phyloP scores from a whole-genome alignment of 2,113 vertebrate species.

The Choloepus hoffmanni region DNA sequence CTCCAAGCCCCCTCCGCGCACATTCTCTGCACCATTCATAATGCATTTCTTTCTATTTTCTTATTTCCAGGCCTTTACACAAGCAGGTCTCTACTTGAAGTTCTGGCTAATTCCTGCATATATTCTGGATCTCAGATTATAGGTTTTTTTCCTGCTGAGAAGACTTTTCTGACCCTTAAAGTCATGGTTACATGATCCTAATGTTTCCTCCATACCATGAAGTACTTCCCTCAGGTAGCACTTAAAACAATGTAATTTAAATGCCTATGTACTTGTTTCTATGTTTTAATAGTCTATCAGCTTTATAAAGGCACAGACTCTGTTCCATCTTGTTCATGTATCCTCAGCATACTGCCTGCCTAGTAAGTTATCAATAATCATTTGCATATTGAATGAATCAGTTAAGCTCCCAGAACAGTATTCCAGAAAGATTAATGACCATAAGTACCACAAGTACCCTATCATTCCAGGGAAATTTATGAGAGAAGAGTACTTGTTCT shows the following conservation, averaged over 20 bases:
- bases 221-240: not conserved
- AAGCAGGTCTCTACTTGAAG: not conserved
- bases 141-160: not conserved
- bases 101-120: not conserved
- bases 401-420: not conserved
- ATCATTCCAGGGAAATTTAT: not conserved
- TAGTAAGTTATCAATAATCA: not conserved
- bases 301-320: not conserved
- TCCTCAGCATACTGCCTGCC: not conserved
- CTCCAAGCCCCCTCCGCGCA: not conserved
- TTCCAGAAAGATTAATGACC: not conserved
- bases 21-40: not conserved
- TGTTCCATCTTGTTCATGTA: not conserved
- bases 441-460: too few relatives aligned
- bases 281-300: not conserved
- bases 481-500: not conserved
- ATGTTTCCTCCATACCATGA: not conserved
- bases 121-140: not conserved
- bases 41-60: not conserved
- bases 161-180: not conserved
- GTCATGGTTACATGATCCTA: not conserved
- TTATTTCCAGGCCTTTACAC: not conserved
- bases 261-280: not conserved
- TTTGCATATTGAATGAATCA: slow-evolving; percentile 32
- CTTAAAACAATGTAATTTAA: not conserved